Evolutionary conservation across 2,888 invertebrate genomes (phyloP).

Genomic region (Cerastis leucographa): DNA sequence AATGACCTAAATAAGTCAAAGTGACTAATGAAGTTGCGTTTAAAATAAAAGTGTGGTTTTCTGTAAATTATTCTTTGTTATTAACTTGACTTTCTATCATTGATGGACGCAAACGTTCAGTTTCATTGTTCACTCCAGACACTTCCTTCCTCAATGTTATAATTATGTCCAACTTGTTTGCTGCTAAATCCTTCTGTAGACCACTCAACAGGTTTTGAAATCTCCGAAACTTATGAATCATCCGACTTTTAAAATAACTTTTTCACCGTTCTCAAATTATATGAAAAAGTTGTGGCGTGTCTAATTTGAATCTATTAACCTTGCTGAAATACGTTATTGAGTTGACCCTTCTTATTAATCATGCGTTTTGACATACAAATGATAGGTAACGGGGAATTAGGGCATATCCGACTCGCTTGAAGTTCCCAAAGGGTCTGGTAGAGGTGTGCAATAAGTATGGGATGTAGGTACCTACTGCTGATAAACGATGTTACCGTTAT

Average conservation of each 20-base stretch:
- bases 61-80: neutral
- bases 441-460: neutral
- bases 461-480: neutral
- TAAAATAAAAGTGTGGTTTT: neutral
- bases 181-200: neutral
- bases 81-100: neutral
- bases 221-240: neutral
- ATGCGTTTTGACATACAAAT: conserved; percentile 26
- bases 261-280: neutral
- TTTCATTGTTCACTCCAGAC: neutral
- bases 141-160: neutral
- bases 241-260: neutral
- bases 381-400: conserved; percentile 15
- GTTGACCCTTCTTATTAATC: conserved; percentile 41
- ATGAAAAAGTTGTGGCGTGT: neutral
- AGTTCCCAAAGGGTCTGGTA: conserved; percentile 35
- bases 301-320: conserved; percentile 3
- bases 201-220: neutral
- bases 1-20: neutral
- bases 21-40: neutral
- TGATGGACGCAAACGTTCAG: neutral
- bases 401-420: conserved; percentile 24
- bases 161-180: neutral
- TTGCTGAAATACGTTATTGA: conserved; percentile 14
- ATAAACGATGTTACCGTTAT: conserved; percentile 2